Evolutionary conservation across 2,113 vertebrate genomes (phyloP).

Genomic region (Mesembrinibis cayennensis): DNA sequence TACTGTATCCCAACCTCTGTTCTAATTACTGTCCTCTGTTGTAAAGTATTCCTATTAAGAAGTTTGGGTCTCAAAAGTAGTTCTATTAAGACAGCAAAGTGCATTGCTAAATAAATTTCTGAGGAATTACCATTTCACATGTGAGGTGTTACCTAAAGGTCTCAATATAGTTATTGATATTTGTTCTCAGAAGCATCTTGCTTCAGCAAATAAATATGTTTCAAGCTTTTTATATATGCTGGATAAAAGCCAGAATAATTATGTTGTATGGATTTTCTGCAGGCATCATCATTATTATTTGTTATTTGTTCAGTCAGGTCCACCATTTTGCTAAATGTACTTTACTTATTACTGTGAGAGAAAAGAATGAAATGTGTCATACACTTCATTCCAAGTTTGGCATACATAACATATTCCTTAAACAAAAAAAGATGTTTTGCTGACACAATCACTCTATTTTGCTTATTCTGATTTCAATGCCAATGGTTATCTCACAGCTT

Average conservation of each 20-base stretch:
- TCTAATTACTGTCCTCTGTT: background rate
- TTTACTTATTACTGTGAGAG: slow-evolving; percentile 12
- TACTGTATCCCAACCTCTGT: background rate
- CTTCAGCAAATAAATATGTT: background rate
- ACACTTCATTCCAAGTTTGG: background rate
- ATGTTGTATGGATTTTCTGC: slow-evolving; percentile 19
- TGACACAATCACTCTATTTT: background rate
- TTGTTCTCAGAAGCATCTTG: background rate
- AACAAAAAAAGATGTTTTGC: background rate
- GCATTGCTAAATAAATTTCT: background rate
- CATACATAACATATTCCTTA: background rate
- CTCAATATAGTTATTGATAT: background rate
- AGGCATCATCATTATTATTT: background rate
- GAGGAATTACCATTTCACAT: background rate
- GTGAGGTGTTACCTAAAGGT: background rate
- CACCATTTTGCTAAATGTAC: background rate
- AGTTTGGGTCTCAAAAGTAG: background rate
- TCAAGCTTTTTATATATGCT: background rate
- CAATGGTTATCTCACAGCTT: background rate
- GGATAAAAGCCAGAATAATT: slow-evolving; percentile 22
- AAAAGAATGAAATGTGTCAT: background rate
- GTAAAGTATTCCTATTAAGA: background rate
- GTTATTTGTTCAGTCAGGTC: background rate
- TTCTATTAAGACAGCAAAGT: background rate
- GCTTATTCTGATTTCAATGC: background rate